phyloP scores from a whole-genome alignment of 2,888 invertebrate species.

The Pyralis farinalis region DNA sequence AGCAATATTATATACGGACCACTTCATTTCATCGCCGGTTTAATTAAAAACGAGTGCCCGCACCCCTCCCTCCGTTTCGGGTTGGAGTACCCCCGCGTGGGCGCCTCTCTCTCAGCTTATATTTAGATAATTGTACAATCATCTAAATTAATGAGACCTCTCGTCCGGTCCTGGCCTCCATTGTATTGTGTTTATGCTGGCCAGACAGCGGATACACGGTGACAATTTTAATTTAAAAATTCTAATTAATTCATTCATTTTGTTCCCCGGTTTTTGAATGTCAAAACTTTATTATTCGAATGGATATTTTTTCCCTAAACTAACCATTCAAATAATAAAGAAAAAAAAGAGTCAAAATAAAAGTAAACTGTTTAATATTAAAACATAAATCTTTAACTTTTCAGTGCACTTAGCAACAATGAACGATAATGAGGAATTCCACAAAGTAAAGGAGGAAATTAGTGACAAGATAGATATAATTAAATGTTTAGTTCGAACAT shows the following conservation, averaged over 20 bases:
- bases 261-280: constrained; percentile 27
- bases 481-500: too few species aligned
- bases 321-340: too few species aligned
- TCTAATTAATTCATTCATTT: constrained; percentile 48
- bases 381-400: too few species aligned
- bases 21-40: constrained; percentile 80
- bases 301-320: constrained; percentile 24
- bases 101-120: constrained; percentile 78
- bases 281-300: constrained; percentile 28
- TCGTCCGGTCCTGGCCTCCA: constrained; percentile 75
- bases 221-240: constrained; percentile 62
- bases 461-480: too few species aligned
- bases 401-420: too few species aligned
- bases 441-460: too few species aligned
- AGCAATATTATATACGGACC: constrained; percentile 80
- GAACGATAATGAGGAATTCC: too few species aligned
- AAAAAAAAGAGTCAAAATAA: too few species aligned
- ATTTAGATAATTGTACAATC: constrained; percentile 82
- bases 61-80: constrained; percentile 74
- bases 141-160: constrained; percentile 81
- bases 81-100: constrained; percentile 70
- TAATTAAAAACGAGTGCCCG: constrained; percentile 81
- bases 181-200: constrained; percentile 68
- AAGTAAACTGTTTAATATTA: too few species aligned
- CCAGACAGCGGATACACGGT: constrained; percentile 56